Evolutionary conservation across 2,113 vertebrate genomes (phyloP).

Genomic region (Galemys pyrenaicus): DNA sequence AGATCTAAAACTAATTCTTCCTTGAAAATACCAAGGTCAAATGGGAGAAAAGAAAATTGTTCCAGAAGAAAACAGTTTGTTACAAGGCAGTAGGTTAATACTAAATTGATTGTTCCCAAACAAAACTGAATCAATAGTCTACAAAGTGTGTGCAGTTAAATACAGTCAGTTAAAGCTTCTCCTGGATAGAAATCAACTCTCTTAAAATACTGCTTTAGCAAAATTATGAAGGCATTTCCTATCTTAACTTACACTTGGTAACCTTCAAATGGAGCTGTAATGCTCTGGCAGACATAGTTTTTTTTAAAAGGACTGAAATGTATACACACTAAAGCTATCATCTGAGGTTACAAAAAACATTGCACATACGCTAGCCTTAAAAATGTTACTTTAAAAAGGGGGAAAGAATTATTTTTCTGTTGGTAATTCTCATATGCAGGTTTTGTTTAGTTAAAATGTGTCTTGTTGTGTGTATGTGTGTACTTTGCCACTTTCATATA

Average conservation of each 20-base stretch:
- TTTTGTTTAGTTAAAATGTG: neutral
- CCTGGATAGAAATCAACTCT: neutral
- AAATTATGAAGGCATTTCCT: neutral
- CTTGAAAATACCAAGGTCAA: neutral
- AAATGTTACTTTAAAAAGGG: slow-evolving; percentile 18
- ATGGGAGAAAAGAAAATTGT: neutral
- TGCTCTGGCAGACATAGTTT: neutral
- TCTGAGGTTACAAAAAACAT: neutral
- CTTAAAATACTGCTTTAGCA: neutral
- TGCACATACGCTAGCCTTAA: neutral
- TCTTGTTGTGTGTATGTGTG: neutral
- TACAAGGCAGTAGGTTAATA: neutral
- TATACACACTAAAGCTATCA: neutral
- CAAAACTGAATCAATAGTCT: neutral
- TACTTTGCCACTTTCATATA: neutral
- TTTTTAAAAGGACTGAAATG: neutral
- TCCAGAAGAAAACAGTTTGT: neutral
- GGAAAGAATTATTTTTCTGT: slow-evolving; percentile 19
- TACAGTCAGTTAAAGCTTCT: too few species aligned
- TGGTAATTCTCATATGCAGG: neutral
- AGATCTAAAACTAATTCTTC: slow-evolving; percentile 24
- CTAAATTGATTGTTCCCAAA: neutral
- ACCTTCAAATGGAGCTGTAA: neutral
- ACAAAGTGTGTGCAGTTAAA: neutral
- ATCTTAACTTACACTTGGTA: neutral